A percentile compares a stretch with the other conserved stretches of the same genome.
Evolutionary conservation across 2,888 invertebrate species (phyloP).

Genomic region (Listrodromus nycthemerus): DNA sequence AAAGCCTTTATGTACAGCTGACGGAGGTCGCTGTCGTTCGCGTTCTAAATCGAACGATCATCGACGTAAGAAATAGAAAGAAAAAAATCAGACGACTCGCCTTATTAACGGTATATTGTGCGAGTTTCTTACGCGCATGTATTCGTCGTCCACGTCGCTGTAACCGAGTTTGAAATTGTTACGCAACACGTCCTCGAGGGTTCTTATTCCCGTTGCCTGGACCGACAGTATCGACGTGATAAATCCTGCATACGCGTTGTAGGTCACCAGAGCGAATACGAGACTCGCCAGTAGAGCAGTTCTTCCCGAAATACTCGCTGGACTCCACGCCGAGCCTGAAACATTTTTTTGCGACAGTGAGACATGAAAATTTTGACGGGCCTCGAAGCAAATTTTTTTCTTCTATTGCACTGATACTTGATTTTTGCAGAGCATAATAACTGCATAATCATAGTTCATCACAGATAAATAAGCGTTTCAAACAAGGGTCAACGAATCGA

Average conservation of each 20-base stretch:
- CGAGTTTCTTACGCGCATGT: conserved; percentile 86
- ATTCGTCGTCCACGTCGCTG: conserved; percentile 88
- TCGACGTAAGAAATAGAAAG: conserved; percentile 1
- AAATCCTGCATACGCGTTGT: conserved; percentile 89
- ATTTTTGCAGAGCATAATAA: too few relatives aligned
- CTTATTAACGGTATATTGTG: neutral
- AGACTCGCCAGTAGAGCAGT: conserved; percentile 87
- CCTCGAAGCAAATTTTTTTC: too few relatives aligned
- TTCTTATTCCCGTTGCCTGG: conserved; percentile 86
- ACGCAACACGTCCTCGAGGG: conserved; percentile 87
- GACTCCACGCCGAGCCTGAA: conserved; percentile 87
- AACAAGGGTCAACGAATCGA: too few relatives aligned
- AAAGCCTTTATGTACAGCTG: conserved; percentile 85
- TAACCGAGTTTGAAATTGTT: conserved; percentile 88
- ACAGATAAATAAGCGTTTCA: too few relatives aligned
- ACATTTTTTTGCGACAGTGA: conserved; percentile 19
- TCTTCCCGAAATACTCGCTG: conserved; percentile 86
- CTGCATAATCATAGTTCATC: too few relatives aligned
- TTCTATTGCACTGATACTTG: too few relatives aligned
- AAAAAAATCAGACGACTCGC: neutral
- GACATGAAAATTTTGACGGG: neutral
- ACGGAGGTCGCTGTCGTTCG: conserved; percentile 86
- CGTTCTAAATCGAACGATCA: conserved; percentile 82
- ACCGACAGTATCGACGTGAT: conserved; percentile 89
- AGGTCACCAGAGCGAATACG: conserved; percentile 87